Base-by-base conservation (phyloP, 2,797 vertebrate genomes). In the Tadarida brasiliensis region DNA sequence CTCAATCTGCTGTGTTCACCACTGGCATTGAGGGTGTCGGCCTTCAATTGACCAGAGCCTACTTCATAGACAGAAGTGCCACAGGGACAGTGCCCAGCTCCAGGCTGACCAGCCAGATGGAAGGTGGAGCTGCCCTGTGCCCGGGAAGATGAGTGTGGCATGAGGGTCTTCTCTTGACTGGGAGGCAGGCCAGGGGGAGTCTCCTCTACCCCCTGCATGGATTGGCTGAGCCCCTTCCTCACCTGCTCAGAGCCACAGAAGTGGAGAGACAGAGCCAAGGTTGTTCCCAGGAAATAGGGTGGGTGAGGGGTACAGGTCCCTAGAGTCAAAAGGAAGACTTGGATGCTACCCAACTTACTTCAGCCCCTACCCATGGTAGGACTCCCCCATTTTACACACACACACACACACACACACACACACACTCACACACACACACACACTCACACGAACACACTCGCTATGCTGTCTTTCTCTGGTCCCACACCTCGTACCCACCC, bases 91-190 rank as follows among this genome's bases (percentile, higher is more conserved):
- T 47, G 33, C 26, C 30, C 30, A 39, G n/a, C 39, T 30, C 39
- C 59, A 63, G 16, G 70, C 22, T 57, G 35, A 17, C 17, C 2
- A 0, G 24, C 14, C 1, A 7, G 56, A 12, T 57, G 30, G 67
- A 17, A 39, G 20, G 56, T 28, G 39, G 16, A n/a, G 49, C 56
- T 51, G 5, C 54, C 57, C 57, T 26, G 59, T 49, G 24, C 61
- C 49, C 49, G 8, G 22, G 63, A 10, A 9, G 16, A 1, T 0
- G 0, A 3, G 0, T 7, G 12, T 19, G 33, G 11, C 26, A 20
- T 67, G 39, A 90, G 20, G 70, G 0, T 76, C 78, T 67, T 47
- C 47, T 78, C 35, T 71, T 16, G 71, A 19, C 90, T 22, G 1
- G 54, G 80, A 33, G 71, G 68, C 2, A 61, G 22, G 39, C 35